Evolutionary conservation across 2,797 vertebrate species (phyloP), one percentile per base, ranked within the genome.

Genomic region (Chelon auratus): DNA sequence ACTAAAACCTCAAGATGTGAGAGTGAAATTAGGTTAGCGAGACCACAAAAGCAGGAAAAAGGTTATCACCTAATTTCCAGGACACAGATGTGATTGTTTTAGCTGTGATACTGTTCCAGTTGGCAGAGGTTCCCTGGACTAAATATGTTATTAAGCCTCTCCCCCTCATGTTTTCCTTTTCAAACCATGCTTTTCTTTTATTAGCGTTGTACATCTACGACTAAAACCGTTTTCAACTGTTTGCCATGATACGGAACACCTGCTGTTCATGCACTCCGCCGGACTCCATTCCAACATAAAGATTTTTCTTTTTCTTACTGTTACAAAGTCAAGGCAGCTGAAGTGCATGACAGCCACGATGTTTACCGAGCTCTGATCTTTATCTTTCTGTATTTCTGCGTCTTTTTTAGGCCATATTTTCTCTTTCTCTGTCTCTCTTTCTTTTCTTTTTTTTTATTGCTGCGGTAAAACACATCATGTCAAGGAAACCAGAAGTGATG

Each of bases 211-310:
- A 80, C 88, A 78, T 91, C 88, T 87, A 70, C 68, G 45, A 82
- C 76, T 77, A 69, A 90, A 85, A 80, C 60, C 42, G 22, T 87
- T 91, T 90, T 85, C 89, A 82, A 89, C 77, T 80, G 73, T 86
- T 90, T 51, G 57, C 77, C 78, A 86, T 77, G 89, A 92, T 81
- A 86, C 26, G 62, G 74, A 92, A 91, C 89, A 93, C 91, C 90
- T 93, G 90, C 72, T 82, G 57, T 75, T 85, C 68, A 75, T 81
- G 72, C 57, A 61, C 66, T 72, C 52, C 61, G 61, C 77, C 77
- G 33, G 87, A 57, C 58, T 82, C 64, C 36, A 17, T 54, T 91
- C 88, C 90, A 91, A 84, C 72, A 79, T 78, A 77, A 87, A 86
- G 80, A 77, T 48, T 52, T 70, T 68, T 80, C 72, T 82, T 84